Evolutionary conservation across 1,140 invertebrate genomes (phyloP), one percentile per base, ranked within the genome.

Genomic region (Platyura marginata): DNA sequence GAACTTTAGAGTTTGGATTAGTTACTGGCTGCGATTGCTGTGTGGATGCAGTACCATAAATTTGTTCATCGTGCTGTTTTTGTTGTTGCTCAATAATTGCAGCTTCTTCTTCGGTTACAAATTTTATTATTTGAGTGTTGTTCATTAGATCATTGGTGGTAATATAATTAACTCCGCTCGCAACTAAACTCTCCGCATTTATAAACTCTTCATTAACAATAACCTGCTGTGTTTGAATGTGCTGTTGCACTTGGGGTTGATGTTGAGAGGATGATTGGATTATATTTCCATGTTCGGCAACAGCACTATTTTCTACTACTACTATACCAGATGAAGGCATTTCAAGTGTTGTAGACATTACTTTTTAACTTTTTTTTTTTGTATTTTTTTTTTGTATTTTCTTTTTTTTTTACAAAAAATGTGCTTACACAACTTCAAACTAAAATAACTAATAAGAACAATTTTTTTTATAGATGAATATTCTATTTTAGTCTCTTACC

Each of bases 111-210:
- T 56, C 33, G 51, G 10, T 57, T 5, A 57, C 53, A 44, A 59
- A 55, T 47, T 59, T 57, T 29, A 56, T 56, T 23, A 59, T 56
- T 45, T 59, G 57, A n/a, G 32, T 21, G n/a, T 53, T 53, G 49
- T 57, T 57, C 1, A 56, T 45, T 36, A 59, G 34, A 34, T 56
- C 53, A 44, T 39, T 38, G 5, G 35, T 19, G 8, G 33, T 23
- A n/a, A 43, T 4, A 37, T 43, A 41, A 15, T 41, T 29, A 11
- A 41, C 40, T 22, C 21, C 20, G n/a, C 40, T 21, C 13, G 41
- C 23, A 20, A 42, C 15, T 4, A 21, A 32, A 42, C 19, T 34
- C 11, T 34, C 41, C 3, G 13, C 23, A 32, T 29, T 42, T 13
- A 33, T 32, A 42, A 15, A 42, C 10, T 33, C 41, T 13, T 34